Conservation (phyloP, 2,113 vertebrate species). For the Microtus montanus region DNA sequence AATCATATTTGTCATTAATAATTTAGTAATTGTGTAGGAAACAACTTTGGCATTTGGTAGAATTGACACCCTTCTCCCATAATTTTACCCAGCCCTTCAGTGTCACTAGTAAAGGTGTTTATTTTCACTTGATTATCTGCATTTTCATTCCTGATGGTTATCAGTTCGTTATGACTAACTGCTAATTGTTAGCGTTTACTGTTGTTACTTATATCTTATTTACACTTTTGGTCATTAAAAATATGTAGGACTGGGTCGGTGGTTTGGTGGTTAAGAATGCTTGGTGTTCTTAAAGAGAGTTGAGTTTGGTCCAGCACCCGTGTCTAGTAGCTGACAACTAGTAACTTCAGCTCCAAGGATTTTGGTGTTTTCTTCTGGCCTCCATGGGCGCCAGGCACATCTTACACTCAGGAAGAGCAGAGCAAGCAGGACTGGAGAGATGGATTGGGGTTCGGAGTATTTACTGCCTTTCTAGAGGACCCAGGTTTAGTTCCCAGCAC, state of each 20-base stretch:
- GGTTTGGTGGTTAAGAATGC: neutral
- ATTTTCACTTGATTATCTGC: neutral
- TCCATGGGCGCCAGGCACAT: neutral
- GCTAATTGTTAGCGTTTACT: conserved; percentile 34
- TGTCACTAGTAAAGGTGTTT: neutral
- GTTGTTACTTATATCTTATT: neutral
- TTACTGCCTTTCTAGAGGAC: neutral
- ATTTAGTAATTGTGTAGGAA: neutral
- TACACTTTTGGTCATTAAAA: neutral
- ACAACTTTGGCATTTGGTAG: neutral
- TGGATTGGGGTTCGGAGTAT: neutral
- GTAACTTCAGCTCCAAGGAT: neutral
- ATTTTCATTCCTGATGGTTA: neutral
- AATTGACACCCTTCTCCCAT: neutral
- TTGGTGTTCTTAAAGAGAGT: neutral
- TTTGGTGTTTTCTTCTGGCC: neutral
- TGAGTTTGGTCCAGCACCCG: neutral
- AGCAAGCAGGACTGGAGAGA: neutral
- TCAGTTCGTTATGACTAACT: neutral
- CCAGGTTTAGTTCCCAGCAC: neutral
- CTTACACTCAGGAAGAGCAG: neutral
- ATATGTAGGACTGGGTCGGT: neutral
- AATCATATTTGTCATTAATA: neutral
- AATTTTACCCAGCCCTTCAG: neutral
- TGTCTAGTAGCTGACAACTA: neutral